Conservation (phyloP, 2,888 invertebrate genomes). For the Parnassius mnemosyne region DNA sequence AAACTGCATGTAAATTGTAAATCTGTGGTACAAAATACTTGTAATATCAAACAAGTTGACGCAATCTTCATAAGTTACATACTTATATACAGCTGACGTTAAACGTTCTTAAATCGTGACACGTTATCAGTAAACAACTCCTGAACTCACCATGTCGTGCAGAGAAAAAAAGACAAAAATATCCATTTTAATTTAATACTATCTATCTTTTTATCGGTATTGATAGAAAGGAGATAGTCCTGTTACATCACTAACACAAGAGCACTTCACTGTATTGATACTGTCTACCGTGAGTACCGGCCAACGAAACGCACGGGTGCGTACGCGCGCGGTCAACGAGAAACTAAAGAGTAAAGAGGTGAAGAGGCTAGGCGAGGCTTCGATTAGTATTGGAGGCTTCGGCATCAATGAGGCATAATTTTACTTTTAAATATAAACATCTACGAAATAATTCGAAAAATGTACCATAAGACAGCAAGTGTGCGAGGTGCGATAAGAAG, state of each 20-base stretch:
- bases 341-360: constrained; percentile 52
- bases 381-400: constrained; percentile 28
- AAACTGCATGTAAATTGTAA: too few species aligned
- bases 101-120: constrained; percentile 15
- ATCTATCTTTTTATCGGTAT: constrained; percentile 63
- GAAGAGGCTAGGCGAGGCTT: constrained; percentile 39
- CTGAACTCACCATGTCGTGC: constrained; percentile 32
- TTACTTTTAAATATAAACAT: neutral
- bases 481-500: too few species aligned
- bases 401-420: constrained; percentile 9
- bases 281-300: constrained; percentile 5
- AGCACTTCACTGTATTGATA: constrained; percentile 43
- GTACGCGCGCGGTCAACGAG: constrained; percentile 61
- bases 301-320: constrained; percentile 41
- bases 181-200: constrained; percentile 43
- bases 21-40: too few species aligned
- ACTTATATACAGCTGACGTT: constrained; percentile 8
- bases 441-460: neutral
- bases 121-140: constrained; percentile 12
- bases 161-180: constrained; percentile 44
- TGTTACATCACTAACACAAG: constrained; percentile 40
- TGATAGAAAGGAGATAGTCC: constrained; percentile 66
- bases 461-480: too few species aligned
- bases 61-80: constrained; percentile 13
- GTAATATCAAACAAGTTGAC: constrained; percentile 13